Evolutionary conservation across 2,113 vertebrate species (phyloP), one percentile per base, ranked within the genome.

Genomic region (Gymnobelideus leadbeateri): DNA sequence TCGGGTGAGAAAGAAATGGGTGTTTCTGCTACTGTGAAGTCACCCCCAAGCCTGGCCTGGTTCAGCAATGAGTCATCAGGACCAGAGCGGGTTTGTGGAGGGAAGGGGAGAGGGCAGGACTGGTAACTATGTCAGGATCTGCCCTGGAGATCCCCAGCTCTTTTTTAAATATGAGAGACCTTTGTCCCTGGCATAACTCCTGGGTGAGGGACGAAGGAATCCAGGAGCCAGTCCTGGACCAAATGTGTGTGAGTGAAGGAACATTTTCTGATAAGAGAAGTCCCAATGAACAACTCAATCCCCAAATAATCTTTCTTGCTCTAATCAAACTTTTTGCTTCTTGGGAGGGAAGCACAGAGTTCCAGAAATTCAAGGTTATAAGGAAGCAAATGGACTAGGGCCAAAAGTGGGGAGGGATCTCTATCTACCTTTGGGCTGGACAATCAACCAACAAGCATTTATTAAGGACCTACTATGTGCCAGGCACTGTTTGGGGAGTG

Each of bases 21-120:
- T 84, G 68, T 84, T 84, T 84, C n/a, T 84, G 68, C n/a, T 84
- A 84, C 68, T 84, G 68, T 84, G 68, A 84, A 84, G 16, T 84
- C 68, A 84, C 68, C n/a, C 68, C n/a, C n/a, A 23, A 84, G 68
- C 16, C n/a, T 43, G n/a, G 68, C 68, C 10, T 84, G n/a, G n/a
- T 23, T 84, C 68, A 84, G 68, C 68, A 43, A 7, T 84, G 68
- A 84, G 68, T 84, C 68, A 84, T 84, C n/a, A 43, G 68, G 68
- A 84, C 37, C 68, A 77, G 68, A 77, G 31, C 68, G 19, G 68
- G 31, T 68, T 68, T 68, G 61, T 68, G 11, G n/a, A 84, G 68
- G n/a, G n/a, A 84, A 84, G 68, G 68, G 68, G 37, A 84, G 68
- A 43, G n/a, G n/a, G 68, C 7, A 23, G 37, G 19, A n/a, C 68